Conservation (phyloP, 2,888 invertebrate genomes). For the Apotomis capreana region DNA sequence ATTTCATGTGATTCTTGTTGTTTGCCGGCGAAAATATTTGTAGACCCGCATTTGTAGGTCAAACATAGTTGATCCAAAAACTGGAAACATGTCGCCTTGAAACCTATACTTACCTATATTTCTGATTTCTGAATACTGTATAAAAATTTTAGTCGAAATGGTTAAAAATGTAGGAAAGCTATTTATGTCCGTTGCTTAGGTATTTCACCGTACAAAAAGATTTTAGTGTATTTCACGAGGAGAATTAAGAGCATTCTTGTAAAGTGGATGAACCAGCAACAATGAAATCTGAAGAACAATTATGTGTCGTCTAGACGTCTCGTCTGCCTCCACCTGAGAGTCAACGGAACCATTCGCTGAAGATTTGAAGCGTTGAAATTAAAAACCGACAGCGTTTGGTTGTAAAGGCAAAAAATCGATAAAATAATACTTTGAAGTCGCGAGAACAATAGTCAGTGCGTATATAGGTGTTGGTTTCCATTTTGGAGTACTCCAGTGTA, state of each 20-base stretch:
- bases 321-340: slow-evolving; percentile 20
- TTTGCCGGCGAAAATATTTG: no score
- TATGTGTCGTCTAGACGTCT: slow-evolving; percentile 19
- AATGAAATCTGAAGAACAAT: slow-evolving; percentile 11
- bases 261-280: slow-evolving; percentile 5
- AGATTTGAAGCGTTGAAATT: not conserved
- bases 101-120: no score
- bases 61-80: no score
- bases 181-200: not conserved
- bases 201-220: not conserved
- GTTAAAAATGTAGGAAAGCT: not conserved
- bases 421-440: no score
- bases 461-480: no score
- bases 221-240: not conserved
- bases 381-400: not conserved
- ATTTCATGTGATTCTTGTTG: no score
- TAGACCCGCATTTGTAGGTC: no score
- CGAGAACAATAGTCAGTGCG: no score
- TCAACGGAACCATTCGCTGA: slow-evolving; percentile 14
- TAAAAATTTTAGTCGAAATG: not conserved
- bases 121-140: no score
- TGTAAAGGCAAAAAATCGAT: no score
- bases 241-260: slow-evolving; percentile 12
- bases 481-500: no score
- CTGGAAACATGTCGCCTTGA: no score